Conservation (phyloP, 2,113 vertebrate genomes). For the Limanda limanda region DNA sequence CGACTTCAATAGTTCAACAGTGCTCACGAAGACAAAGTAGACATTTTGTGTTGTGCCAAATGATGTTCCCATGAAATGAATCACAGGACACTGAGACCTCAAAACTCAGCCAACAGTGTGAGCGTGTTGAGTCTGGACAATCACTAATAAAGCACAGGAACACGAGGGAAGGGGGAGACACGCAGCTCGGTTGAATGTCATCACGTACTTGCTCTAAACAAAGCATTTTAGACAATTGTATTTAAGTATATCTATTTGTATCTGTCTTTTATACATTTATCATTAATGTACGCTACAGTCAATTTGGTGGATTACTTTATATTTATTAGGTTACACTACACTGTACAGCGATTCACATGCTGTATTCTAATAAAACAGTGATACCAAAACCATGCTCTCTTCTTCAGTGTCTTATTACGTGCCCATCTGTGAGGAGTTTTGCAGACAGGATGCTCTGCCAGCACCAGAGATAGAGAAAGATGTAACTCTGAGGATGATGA, state of each 20-base stretch:
- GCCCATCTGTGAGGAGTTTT: conserved; percentile 22
- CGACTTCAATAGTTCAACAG: conserved; percentile 47
- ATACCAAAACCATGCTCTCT: conserved; percentile 32
- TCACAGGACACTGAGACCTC: conserved; percentile 65
- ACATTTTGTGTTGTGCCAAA: conserved; percentile 46
- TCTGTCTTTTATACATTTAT: conserved; percentile 83
- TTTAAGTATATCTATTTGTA: conserved; percentile 75
- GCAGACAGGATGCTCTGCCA: conserved; percentile 25
- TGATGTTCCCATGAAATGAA: conserved; percentile 39
- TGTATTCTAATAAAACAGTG: conserved; percentile 84
- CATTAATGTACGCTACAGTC: conserved; percentile 75
- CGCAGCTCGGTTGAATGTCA: conserved; percentile 71
- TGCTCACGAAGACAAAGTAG: conserved; percentile 33
- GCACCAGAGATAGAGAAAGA: conserved; percentile 28
- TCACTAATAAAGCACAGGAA: conserved; percentile 76
- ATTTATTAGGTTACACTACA: conserved; percentile 72
- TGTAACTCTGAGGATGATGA: conserved; percentile 20
- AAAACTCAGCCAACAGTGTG: conserved; percentile 65
- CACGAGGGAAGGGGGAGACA: conserved; percentile 20
- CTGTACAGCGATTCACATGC: conserved; percentile 78
- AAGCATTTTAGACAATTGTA: conserved; percentile 69
- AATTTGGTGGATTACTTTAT: conserved; percentile 76
- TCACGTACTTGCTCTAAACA: conserved; percentile 64
- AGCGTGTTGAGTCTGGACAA: conserved; percentile 76
- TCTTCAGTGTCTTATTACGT: conserved; percentile 38